A percentile compares a stretch with the other conserved stretches of the same genome.
These are phyloP conservation scores for Atta cephalotes DNA, from an alignment of 1,140 invertebrate species.

Conservation along the genomic window DNA sequence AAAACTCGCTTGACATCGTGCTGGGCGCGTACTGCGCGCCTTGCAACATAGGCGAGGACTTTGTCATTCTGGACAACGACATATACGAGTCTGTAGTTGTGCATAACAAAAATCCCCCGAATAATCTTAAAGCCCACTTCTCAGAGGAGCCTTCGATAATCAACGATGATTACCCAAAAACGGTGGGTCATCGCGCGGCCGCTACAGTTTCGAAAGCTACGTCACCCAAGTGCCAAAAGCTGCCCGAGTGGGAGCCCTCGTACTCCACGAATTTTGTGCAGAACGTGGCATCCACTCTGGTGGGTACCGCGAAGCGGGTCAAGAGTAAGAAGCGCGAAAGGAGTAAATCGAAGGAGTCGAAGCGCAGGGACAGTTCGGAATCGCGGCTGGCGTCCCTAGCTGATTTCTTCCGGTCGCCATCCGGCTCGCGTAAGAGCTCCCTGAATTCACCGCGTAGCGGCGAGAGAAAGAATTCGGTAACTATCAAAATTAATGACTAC, in stretches of 20 bases:
- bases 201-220: conserved; percentile 52
- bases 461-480: conserved; percentile 79
- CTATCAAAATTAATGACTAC: conserved; percentile 78
- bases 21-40: conserved; percentile 56
- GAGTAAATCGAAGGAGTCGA: conserved; percentile 84
- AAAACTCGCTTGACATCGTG: conserved; percentile 70
- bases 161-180: conserved; percentile 42
- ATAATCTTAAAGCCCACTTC: conserved; percentile 69
- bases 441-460: conserved; percentile 75
- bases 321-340: conserved; percentile 82
- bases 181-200: conserved; percentile 40
- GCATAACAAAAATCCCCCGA: conserved; percentile 65
- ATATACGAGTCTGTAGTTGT: conserved; percentile 72
- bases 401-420: conserved; percentile 84
- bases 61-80: conserved; percentile 70
- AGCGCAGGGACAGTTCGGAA: conserved; percentile 83
- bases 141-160: conserved; percentile 67
- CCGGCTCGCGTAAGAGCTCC: conserved; percentile 84
- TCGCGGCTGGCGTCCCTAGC: conserved; percentile 82
- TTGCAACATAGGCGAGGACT: conserved; percentile 68
- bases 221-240: conserved; percentile 63
- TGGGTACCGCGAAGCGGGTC: conserved; percentile 80
- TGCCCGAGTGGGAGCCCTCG: conserved; percentile 66
- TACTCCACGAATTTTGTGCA: conserved; percentile 79
- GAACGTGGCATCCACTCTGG: conserved; percentile 77